Percentiles rank a stretch among this genome's conserved stretches.
phyloP scores from a whole-genome alignment of 2,113 vertebrate genomes.

The Asarcornis scutulata region DNA sequence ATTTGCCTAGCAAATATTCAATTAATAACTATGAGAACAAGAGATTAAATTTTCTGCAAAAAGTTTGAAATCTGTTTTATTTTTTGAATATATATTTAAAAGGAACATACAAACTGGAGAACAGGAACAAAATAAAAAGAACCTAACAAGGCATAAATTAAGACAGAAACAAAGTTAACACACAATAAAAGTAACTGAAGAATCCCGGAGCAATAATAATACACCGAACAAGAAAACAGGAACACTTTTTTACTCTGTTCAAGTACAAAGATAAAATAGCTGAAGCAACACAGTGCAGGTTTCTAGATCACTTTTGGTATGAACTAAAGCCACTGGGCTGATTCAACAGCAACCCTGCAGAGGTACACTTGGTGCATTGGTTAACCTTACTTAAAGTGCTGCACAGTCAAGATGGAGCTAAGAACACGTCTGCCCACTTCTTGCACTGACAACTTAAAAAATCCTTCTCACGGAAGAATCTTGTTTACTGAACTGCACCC shows the following conservation, averaged over 20 bases:
- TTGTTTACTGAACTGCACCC: constrained; percentile 75
- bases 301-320: constrained; percentile 67
- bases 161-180: not conserved
- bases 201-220: constrained; percentile 8
- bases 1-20: not conserved
- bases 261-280: not conserved
- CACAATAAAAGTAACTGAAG: not conserved
- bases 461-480: constrained; percentile 75
- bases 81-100: not conserved
- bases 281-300: constrained; percentile 1
- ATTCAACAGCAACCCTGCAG: constrained; percentile 69
- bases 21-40: not conserved
- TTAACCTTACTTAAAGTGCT: constrained; percentile 72
- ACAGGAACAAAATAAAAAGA: not conserved
- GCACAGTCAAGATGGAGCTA: constrained; percentile 65
- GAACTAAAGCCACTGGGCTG: constrained; percentile 74
- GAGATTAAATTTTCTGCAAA: not conserved
- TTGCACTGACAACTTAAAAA: constrained; percentile 59
- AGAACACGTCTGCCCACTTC: constrained; percentile 76
- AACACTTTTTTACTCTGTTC: not conserved
- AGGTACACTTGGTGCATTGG: constrained; percentile 62
- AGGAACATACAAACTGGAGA: not conserved
- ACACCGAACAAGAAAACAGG: constrained; percentile 6
- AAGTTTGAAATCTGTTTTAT: not conserved
- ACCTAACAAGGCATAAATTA: not conserved